Base-by-base conservation (phyloP, 2,888 invertebrate species). In the Oxycera nigricornis region DNA sequence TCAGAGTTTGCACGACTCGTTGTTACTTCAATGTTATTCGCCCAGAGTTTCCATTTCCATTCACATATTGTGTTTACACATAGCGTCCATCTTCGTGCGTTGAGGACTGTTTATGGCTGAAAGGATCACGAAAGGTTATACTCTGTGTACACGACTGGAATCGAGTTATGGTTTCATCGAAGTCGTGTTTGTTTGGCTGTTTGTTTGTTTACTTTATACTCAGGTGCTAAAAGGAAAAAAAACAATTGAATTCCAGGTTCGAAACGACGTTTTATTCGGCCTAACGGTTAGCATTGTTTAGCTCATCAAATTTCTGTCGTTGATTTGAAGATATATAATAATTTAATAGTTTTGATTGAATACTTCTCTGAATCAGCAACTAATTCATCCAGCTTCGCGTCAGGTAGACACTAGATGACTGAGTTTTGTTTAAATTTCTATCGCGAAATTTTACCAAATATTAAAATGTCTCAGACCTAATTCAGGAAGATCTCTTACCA, bases 101-200 rank as follows among this genome's bases (percentile, higher is more conserved):
- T 61, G 52, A 61, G 20, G 31, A 7, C 28, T 14, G 61, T n/a
- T 41, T 65, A 11, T 41, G 17, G 22, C 65, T 39, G 41, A 41
- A 65, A 65, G 65, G 65, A 65, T 41, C 65, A 65, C 65, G 14
- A 65, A 39, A 65, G 65, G 65, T 65, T 65, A 65, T 41, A 39
- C 65, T 14, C 39, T 59, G 41, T 17, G 17, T 26, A 61, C 31
- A 30, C 65, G 46, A 46, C 46, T 46, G 46, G n/a, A 46, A 46
- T 46, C 6, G 14, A n/a, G 46, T 11, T 46, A 46, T 46, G 4
- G 46, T 46, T 46, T 46, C n/a, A 46, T n/a, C 46, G 46, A 46
- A 3, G 46, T 17, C 17, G 46, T n/a, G 46, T 46, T 22, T 22
- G 17, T 65, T n/a, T n/a, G n/a, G n/a, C n/a, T n/a, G 24, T 65